Conservation (phyloP, 2,113 vertebrate genomes). For the Brienomyrus brachyistius region DNA sequence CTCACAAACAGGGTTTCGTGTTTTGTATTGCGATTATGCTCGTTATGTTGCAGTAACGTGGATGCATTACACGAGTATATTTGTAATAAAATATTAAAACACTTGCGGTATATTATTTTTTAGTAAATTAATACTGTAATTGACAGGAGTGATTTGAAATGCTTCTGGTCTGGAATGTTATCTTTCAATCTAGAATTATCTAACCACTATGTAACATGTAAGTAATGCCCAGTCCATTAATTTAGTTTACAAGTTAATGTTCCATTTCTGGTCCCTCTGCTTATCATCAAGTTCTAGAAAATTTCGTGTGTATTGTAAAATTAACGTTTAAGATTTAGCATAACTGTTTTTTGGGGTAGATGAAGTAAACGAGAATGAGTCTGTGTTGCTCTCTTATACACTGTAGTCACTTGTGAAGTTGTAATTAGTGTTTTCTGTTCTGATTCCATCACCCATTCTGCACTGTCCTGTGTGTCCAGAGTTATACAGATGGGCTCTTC, state of each 20-base stretch:
- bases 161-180: background rate
- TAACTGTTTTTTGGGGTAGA: background rate
- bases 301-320: background rate
- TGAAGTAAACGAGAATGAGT: background rate
- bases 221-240: background rate
- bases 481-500: background rate
- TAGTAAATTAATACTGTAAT: background rate
- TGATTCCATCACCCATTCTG: background rate
- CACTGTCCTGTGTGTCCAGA: background rate
- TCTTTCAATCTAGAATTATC: background rate
- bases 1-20: background rate
- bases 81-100: background rate
- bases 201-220: background rate
- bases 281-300: background rate
- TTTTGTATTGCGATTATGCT: background rate
- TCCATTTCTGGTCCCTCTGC: background rate
- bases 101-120: background rate
- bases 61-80: background rate
- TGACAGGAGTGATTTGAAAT: background rate
- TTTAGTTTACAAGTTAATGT: background rate
- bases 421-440: background rate
- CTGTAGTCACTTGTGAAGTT: background rate
- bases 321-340: background rate
- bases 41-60: background rate
- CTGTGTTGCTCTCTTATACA: background rate